Conservation (phyloP, 2,113 vertebrate genomes). For the Rhizomys pruinosus region DNA sequence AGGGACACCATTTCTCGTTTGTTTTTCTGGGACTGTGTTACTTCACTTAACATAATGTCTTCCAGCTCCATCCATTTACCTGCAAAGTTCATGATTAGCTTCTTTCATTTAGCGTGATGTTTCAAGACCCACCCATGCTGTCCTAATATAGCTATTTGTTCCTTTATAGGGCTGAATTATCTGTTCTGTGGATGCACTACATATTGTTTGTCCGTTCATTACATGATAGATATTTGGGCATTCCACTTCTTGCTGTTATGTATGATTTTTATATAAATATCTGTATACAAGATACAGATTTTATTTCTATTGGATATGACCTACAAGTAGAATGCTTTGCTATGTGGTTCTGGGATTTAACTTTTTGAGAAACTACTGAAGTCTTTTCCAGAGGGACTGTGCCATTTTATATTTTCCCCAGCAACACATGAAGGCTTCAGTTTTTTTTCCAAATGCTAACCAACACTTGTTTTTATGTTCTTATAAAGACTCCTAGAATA, state of each 20-base stretch:
- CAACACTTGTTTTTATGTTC: background rate
- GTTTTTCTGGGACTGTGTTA: too few relatives aligned
- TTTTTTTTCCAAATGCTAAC: background rate
- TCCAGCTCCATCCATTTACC: too few relatives aligned
- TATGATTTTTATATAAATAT: background rate
- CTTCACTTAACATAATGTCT: too few relatives aligned
- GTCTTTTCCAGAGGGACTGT: background rate
- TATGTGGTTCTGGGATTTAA: background rate
- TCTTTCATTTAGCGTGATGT: background rate
- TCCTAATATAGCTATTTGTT: background rate
- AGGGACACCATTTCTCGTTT: too few relatives aligned
- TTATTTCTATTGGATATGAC: background rate
- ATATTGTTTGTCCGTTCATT: background rate
- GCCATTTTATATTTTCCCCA: background rate
- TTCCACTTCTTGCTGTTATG: background rate
- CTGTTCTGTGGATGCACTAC: background rate
- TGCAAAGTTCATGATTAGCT: too few relatives aligned
- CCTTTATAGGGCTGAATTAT: background rate
- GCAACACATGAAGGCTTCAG: background rate
- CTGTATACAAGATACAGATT: background rate
- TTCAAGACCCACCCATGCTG: background rate
- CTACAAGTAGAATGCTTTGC: background rate
- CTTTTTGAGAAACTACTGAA: background rate
- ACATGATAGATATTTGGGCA: too few relatives aligned
- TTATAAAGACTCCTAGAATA: background rate